A percentile compares a stretch with the other conserved stretches of the same genome.
phyloP scores from a whole-genome alignment of 2,888 invertebrate genomes.

The Phalangium opilio region DNA sequence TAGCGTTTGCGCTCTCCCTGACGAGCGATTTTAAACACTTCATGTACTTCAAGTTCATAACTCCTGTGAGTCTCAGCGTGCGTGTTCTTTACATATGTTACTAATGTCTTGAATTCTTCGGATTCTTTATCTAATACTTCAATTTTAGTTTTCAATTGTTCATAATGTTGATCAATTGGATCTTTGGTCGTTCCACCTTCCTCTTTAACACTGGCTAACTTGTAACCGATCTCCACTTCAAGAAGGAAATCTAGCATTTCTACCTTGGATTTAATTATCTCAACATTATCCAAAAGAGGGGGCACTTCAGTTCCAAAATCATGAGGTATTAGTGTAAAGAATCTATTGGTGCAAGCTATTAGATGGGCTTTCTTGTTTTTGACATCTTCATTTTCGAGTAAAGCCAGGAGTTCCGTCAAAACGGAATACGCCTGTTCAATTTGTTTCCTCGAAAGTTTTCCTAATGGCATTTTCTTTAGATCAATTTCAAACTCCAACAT shows the following conservation, averaged over 20 bases:
- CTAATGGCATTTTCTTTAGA: conserved; percentile 93
- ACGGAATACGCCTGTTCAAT: conserved; percentile 70
- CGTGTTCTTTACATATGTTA: conserved; percentile 71
- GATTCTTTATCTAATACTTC: conserved; percentile 32
- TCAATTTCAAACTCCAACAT: conserved; percentile 92
- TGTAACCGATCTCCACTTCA: conserved; percentile 92
- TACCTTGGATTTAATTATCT: conserved; percentile 50
- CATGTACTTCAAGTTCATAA: conserved; percentile 48
- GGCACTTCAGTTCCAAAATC: conserved; percentile 73
- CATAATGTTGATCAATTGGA: conserved; percentile 70
- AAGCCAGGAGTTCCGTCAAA: conserved; percentile 38
- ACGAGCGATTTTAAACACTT: conserved; percentile 32
- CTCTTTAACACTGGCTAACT: conserved; percentile 40
- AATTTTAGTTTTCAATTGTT: conserved; percentile 68
- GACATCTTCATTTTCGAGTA: conserved; percentile 10
- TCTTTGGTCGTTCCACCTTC: conserved; percentile 35
- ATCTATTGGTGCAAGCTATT: conserved; percentile 76
- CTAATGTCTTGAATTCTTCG: conserved; percentile 56
- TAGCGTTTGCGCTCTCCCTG: conserved; percentile 44
- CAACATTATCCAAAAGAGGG: conserved; percentile 57
- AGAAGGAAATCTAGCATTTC: conserved; percentile 83
- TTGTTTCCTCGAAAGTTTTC: conserved; percentile 81
- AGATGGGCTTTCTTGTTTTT: conserved; percentile 31
- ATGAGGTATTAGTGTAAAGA: conserved; percentile 92
- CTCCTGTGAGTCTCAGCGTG: conserved; percentile 75